Base-by-base conservation (phyloP, 2,888 invertebrate species). In the Psylliodes chrysocephalus region DNA sequence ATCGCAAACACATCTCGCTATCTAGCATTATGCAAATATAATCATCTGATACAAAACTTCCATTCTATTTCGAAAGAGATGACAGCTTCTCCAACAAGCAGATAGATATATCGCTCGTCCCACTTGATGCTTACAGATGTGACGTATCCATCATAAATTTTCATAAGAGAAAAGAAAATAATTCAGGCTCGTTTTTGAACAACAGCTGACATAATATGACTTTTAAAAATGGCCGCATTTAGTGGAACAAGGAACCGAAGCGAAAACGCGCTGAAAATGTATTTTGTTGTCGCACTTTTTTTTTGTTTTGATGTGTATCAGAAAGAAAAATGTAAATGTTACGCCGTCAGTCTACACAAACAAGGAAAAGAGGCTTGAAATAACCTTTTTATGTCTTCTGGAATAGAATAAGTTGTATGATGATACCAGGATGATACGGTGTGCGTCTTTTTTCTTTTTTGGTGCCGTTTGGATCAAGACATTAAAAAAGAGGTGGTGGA, bases 181-280 rank as follows among this genome's bases (percentile, higher is more conserved):
- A 62, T 63, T 57, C 49, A 61, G 40, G 49, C 42, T 55, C 57
- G 47, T 61, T 56, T 57, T 62, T 59, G 57, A 61, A 53, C 55
- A 42, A 44, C 49, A 63, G 52, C 55, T 62, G 66, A 63, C 63
- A 46, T 66, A 60, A 63, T 54, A 46, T 60, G 66, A 66, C 66
- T 66, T 66, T 66, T 59, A 66, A 66, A 66, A 66, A 66, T 66
- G 63, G 60, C 63, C 63, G 55, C 55, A 63, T 66, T 60, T 60
- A 51, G 40, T 14, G 49, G 49, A 66, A 63, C 62, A 60, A 60
- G 60, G 53, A 60, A 56, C 59, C 53, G 53, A 54, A 59, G 59
- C 63, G 63, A 54, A 63, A 59, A 59, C 54, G 40, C 53, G 57
- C 42, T 59, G 65, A 62, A 59, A 65, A 62, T 53, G 38, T 65